Evolutionary conservation across 2,888 invertebrate species (phyloP), one percentile per base, ranked within the genome.

Genomic region (Rhorus exstirpatorius): DNA sequence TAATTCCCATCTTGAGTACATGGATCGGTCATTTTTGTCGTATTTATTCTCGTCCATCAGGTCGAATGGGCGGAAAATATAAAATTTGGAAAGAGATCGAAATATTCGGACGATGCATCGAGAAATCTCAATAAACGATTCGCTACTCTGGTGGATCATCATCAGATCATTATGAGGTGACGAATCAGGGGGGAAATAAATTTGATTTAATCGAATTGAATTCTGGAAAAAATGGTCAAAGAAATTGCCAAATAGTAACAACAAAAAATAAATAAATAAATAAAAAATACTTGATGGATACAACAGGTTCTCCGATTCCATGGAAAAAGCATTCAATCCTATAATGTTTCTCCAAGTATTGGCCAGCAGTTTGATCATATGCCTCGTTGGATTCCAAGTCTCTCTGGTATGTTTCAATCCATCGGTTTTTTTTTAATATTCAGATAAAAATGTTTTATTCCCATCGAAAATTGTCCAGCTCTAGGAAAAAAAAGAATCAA

Each of bases 351-450:
- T 89, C 17, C 90, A 90, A 88, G 87, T 87, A 19, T 26, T 88
- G 49, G 86, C 87, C 8, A 90, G 90, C 55, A 89, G 86, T 65
- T 53, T 89, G 4, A 84, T 90, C 38, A 86, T 90, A 35, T 90
- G 90, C 76, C 82, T 90, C 51, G 89, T 90, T 49, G 90, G 88
- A 41, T 79, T 90, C 49, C 89, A 90, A 83, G 79, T 90, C 31
- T 85, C 86, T 24, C 76, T 82, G 17, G 88, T 89, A 67, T 84
- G 88, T 83, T 79, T 19, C 44, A 60, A 46, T 14, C 19, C 1
- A 31, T 38, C 0, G 14, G 26, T 24, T 65, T n/a, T 26, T 21
- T 55, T 38, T 26, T 17, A 7, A 46, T 14, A 17, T 1, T 51
- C 14, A 12, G 10, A 38, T 38, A 38, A 10, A 46, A 46, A 46